Evolutionary conservation across 2,797 vertebrate species (phyloP).

Genomic region (Lithobates sylvaticus): DNA sequence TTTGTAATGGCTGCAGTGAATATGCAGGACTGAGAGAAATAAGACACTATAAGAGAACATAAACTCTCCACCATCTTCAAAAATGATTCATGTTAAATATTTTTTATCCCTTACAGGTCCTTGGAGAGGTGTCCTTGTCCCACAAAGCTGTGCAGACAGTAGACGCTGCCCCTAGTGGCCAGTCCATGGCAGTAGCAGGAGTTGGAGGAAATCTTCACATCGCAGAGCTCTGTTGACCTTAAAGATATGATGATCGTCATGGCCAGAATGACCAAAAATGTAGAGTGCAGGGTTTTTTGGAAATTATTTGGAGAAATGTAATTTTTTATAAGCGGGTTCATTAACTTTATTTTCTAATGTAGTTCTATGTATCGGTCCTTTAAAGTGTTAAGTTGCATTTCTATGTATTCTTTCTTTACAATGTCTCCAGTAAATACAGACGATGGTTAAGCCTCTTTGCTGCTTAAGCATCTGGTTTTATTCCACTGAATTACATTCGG

Average conservation of each 20-base stretch:
- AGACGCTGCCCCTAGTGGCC: constrained; percentile 41
- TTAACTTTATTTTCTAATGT: too few species aligned
- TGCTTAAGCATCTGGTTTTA: neutral
- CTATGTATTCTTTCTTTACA: neutral
- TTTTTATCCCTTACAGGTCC: constrained; percentile 22
- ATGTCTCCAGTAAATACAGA: neutral
- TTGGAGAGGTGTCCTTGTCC: constrained; percentile 52
- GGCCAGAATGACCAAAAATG: too few species aligned
- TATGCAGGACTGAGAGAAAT: too few species aligned
- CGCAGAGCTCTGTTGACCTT: constrained; percentile 46
- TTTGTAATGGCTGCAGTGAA: too few species aligned
- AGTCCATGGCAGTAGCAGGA: constrained; percentile 52
- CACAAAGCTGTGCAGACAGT: constrained; percentile 59
- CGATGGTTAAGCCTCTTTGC: neutral
- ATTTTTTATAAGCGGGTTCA: too few species aligned
- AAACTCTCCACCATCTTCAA: neutral
- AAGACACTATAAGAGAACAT: neutral
- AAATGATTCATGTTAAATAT: neutral
- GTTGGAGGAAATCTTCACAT: constrained; percentile 61
- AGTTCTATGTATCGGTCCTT: neutral
- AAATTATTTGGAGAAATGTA: too few species aligned
- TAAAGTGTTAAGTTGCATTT: neutral
- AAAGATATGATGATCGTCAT: too few species aligned
- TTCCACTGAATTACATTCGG: neutral
- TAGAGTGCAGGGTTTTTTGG: too few species aligned